These are phyloP conservation scores for Sciaenops ocellatus DNA, from an alignment of 2,797 vertebrate species.

Conservation along the genomic window DNA sequence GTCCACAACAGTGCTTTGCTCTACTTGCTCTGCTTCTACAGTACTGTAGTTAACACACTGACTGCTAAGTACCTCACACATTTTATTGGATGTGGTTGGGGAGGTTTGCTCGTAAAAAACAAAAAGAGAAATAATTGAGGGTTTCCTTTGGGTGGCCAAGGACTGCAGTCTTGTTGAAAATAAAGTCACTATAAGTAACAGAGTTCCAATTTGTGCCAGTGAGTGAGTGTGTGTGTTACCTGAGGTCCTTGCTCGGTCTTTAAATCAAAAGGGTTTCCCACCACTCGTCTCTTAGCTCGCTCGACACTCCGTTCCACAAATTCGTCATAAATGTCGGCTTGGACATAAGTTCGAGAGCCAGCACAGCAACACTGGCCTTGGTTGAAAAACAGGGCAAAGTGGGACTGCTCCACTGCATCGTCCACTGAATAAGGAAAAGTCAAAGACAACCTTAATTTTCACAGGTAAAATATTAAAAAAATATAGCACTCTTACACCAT, in stretches of 20 bases:
- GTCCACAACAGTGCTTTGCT: too few species aligned
- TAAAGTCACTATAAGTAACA: too few species aligned
- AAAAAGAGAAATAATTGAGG: too few species aligned
- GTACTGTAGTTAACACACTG: too few species aligned
- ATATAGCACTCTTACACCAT: neutral
- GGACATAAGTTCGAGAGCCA: constrained; percentile 93
- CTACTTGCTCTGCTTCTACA: too few species aligned
- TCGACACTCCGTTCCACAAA: constrained; percentile 93
- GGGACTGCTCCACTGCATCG: constrained; percentile 95
- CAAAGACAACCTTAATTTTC: neutral
- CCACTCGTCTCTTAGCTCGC: constrained; percentile 89
- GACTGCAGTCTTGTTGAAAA: too few species aligned
- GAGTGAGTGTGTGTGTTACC: constrained; percentile 78
- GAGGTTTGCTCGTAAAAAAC: too few species aligned
- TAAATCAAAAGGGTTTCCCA: constrained; percentile 94
- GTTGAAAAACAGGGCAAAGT: constrained; percentile 97
- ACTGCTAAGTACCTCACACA: too few species aligned
- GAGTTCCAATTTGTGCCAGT: neutral
- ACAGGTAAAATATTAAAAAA: neutral
- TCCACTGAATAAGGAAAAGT: constrained; percentile 84
- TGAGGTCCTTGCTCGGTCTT: constrained; percentile 96
- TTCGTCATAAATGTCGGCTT: constrained; percentile 92
- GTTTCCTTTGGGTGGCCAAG: too few species aligned
- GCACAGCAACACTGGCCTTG: constrained; percentile 98
- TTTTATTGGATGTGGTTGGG: too few species aligned